Evolutionary conservation across 2,113 vertebrate species (phyloP).

Genomic region (Callaeas wilsoni): DNA sequence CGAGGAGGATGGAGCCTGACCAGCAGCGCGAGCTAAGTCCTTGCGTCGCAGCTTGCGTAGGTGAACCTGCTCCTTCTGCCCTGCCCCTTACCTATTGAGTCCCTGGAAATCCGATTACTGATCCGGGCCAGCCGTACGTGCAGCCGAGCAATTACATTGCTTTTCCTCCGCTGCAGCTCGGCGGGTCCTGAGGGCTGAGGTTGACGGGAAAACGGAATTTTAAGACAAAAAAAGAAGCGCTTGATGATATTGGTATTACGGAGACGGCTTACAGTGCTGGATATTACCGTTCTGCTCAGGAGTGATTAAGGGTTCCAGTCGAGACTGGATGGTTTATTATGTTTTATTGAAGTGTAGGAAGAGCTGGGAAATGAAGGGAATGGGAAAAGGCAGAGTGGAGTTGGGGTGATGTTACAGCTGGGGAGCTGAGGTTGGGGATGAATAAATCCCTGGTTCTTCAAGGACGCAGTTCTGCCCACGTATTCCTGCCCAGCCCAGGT

Average conservation of each 20-base stretch:
- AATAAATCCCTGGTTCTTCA: not conserved
- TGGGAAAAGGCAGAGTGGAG: not conserved
- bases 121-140: slow-evolving; percentile 30
- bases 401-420: not conserved
- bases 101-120: slow-evolving; percentile 55
- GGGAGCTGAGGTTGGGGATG: not conserved
- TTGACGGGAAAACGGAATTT: not conserved
- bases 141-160: slow-evolving; percentile 53
- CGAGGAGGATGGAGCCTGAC: not conserved
- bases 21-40: not conserved
- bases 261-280: not conserved
- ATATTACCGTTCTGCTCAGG: not conserved
- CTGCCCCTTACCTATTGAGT: slow-evolving; percentile 47
- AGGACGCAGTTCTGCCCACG: not conserved
- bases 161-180: not conserved
- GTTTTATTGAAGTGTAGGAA: not conserved
- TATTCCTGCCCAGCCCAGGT: fast-evolving
- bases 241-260: slow-evolving; percentile 40
- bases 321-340: not conserved
- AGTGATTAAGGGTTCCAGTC: slow-evolving; percentile 42
- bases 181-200: not conserved
- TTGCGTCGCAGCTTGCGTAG: not conserved
- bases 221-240: not conserved
- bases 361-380: not conserved
- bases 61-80: slow-evolving; percentile 28